A percentile compares a stretch with the other conserved stretches of the same genome.
These are phyloP conservation scores for Ligdia adustata DNA, from an alignment of 2,888 invertebrate species.

Conservation along the genomic window DNA sequence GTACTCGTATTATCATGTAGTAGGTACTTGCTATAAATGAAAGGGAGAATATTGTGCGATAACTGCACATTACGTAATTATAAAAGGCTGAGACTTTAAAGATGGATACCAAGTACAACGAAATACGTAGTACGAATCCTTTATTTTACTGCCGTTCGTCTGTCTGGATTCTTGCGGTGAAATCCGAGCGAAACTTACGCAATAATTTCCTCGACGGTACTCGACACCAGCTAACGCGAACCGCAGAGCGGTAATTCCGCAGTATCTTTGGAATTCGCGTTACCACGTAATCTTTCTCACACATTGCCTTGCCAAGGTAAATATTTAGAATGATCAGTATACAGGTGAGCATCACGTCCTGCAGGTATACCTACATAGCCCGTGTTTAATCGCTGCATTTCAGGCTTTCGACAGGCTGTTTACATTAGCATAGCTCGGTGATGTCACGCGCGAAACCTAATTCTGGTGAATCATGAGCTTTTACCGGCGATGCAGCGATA, in stretches of 20 bases:
- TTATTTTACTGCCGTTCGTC: neutral
- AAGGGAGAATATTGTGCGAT: neutral
- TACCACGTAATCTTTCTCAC: slow-evolving; percentile 50
- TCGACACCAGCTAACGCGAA: slow-evolving; percentile 41
- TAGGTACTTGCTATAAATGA: neutral
- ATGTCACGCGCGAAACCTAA: slow-evolving; percentile 75
- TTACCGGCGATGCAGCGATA: slow-evolving; percentile 79
- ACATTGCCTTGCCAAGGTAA: slow-evolving; percentile 42
- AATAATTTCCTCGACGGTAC: slow-evolving; percentile 40
- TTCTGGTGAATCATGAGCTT: slow-evolving; percentile 79
- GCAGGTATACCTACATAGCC: slow-evolving; percentile 11
- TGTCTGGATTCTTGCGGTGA: slow-evolving; percentile 30
- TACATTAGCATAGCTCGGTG: slow-evolving; percentile 66
- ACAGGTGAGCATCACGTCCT: slow-evolving; percentile 30
- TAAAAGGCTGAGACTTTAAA: too few relatives aligned
- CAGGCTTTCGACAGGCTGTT: slow-evolving; percentile 44
- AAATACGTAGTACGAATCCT: neutral
- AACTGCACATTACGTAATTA: neutral
- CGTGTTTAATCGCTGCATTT: slow-evolving; percentile 19
- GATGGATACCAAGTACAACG: too few relatives aligned
- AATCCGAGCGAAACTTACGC: slow-evolving; percentile 44
- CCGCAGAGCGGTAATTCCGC: slow-evolving; percentile 42
- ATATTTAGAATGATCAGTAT: slow-evolving; percentile 44
- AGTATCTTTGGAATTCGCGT: slow-evolving; percentile 44
- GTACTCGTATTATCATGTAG: too few relatives aligned